Percentiles rank a stretch among this genome's conserved stretches.
Conservation (phyloP, 2,888 invertebrate species). For the Cephus pulcher region DNA sequence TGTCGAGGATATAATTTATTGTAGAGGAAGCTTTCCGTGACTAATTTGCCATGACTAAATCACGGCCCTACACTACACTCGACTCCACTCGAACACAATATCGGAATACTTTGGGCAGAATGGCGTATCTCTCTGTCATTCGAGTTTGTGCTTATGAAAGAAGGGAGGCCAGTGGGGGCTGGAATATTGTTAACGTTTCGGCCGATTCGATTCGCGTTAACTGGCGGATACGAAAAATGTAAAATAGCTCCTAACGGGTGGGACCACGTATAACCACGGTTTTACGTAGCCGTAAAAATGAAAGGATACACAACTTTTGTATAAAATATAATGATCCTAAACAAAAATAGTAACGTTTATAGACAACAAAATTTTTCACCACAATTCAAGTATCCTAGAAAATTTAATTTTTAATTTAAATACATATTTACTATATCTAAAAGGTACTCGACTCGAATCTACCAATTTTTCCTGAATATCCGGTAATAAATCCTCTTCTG, state of each 20-base stretch:
- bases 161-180: constrained; percentile 40
- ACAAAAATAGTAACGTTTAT: background rate
- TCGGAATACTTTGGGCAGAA: constrained; percentile 43
- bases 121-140: constrained; percentile 44
- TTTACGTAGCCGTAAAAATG: background rate
- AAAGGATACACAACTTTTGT: background rate
- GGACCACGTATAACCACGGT: background rate
- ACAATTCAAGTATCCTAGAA: background rate
- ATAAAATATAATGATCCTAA: background rate
- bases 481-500: background rate
- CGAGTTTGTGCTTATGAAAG: constrained; percentile 53
- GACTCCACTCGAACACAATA: constrained; percentile 56
- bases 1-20: constrained; percentile 47
- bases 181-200: constrained; percentile 57
- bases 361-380: background rate
- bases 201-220: constrained; percentile 62
- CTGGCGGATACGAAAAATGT: constrained; percentile 27
- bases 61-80: constrained; percentile 38
- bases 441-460: background rate
- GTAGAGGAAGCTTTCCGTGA: constrained; percentile 52
- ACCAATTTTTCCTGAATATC: background rate
- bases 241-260: background rate
- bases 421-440: background rate
- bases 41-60: constrained; percentile 60
- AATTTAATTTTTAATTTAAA: background rate